Base-by-base conservation (phyloP, 37 sponge, comb jelly and placozoan genomes). In the Oopsacas minuta region DNA sequence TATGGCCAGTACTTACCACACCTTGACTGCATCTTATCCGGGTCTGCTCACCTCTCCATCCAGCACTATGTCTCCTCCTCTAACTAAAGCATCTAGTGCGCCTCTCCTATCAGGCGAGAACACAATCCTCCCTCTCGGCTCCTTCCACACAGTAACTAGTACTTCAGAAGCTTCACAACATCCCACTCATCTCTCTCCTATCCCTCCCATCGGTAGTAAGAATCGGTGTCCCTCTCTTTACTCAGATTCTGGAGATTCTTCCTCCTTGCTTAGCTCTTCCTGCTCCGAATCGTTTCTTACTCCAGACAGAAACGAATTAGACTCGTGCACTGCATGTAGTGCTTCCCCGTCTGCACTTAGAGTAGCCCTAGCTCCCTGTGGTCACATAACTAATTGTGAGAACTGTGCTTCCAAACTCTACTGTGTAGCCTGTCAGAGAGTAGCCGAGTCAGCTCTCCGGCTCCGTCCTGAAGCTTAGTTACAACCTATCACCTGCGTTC, bases 111-210 rank as follows among this genome's bases (percentile, higher is more conserved):
- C 75, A 5, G 75, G 75, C 20, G 75, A 61, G 75, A 61, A 12
- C 75, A n/a, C 75, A 25, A 61, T 61, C 22, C 75, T 61, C 75
- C 28, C 75, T n/a, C 75, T 61, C 75, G 75, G 75, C 75, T 61
- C 75, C 75, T 61, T 61, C 75, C 75, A 10, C 75, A 61, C 75
- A 25, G 17, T 61, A 3, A 17, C 49, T 42, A 12, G 32, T 12
- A 20, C 28, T 34, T 3, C 75, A 5, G 75, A 61, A 25, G 5
- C 22, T 3, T 10, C 75, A 7, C 75, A 7, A n/a, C 32, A 61
- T 34, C 20, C 75, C 75, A 12, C 75, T 5, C 75, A 61, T 34
- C 75, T 61, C 75, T 61, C 75, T 3, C 17, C 75, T 5, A 61
- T 61, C 75, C 75, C 75, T 12, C 75, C 75, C 7, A 61, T 61